These are phyloP conservation scores for Plemyria rubiginata DNA, from an alignment of 2,888 invertebrate species.

Conservation along the genomic window DNA sequence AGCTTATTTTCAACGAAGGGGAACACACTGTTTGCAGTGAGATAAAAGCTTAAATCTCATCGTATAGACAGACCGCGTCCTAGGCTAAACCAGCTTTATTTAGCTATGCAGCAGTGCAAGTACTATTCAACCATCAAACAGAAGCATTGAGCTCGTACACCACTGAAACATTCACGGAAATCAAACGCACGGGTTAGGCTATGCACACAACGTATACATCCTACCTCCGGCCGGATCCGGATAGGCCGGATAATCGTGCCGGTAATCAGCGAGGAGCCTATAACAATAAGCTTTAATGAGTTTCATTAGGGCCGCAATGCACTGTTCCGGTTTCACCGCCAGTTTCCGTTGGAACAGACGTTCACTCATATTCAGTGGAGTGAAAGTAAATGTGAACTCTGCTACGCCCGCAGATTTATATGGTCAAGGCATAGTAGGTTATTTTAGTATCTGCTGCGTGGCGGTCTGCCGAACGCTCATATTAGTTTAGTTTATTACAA, in stretches of 20 bases:
- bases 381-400: background rate
- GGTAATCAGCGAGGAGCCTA: conserved; percentile 50
- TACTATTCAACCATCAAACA: conserved; percentile 18
- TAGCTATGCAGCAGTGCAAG: conserved; percentile 2
- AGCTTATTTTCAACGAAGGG: too few relatives aligned
- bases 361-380: conserved; percentile 4
- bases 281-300: conserved; percentile 58
- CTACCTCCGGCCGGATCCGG: conserved; percentile 36
- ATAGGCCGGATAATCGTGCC: conserved; percentile 43
- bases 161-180: conserved; percentile 37
- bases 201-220: conserved; percentile 17
- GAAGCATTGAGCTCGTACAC: conserved; percentile 12
- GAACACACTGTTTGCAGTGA: background rate
- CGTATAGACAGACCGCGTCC: background rate
- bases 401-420: background rate
- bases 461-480: too few relatives aligned
- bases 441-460: too few relatives aligned
- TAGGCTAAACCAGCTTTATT: background rate
- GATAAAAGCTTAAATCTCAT: background rate
- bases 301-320: conserved; percentile 52
- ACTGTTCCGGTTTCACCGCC: conserved; percentile 29
- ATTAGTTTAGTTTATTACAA: too few relatives aligned
- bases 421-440: background rate
- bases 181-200: conserved; percentile 34
- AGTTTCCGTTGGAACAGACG: conserved; percentile 26